These are phyloP conservation scores for Istiophorus platypterus DNA, from an alignment of 2,113 vertebrate species.

Conservation along the genomic window DNA sequence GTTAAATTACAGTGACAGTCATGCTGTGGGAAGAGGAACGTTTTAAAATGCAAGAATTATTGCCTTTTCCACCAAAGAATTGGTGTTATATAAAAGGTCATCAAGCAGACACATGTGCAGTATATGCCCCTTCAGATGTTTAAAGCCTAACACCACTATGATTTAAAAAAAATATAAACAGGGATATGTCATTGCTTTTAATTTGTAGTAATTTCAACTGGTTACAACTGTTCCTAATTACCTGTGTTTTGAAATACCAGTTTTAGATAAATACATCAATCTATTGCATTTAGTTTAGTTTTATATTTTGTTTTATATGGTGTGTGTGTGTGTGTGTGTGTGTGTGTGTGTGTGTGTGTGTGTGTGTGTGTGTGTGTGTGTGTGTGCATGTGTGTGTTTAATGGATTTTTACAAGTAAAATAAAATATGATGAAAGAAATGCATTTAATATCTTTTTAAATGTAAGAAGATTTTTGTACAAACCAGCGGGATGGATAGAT, in stretches of 20 bases:
- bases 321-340: neutral
- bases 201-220: neutral
- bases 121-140: neutral
- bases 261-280: neutral
- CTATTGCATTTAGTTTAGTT: too few relatives aligned
- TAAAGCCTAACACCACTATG: neutral
- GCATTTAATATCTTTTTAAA: neutral
- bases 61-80: slow-evolving; percentile 25
- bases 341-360: neutral
- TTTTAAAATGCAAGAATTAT: too few relatives aligned
- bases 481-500: too few relatives aligned
- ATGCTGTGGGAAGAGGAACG: neutral
- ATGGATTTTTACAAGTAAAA: neutral
- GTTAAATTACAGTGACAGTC: slow-evolving; percentile 34
- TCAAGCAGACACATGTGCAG: neutral
- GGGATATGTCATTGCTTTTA: neutral
- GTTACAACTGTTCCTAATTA: neutral
- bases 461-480: neutral
- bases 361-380: neutral
- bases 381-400: neutral
- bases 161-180: neutral
- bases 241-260: neutral
- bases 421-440: neutral
- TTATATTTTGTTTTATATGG: too few relatives aligned
- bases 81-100: slow-evolving; percentile 27